Evolutionary conservation across 2,888 invertebrate species (phyloP), one percentile per base, ranked within the genome.

Genomic region (Nezara viridula): DNA sequence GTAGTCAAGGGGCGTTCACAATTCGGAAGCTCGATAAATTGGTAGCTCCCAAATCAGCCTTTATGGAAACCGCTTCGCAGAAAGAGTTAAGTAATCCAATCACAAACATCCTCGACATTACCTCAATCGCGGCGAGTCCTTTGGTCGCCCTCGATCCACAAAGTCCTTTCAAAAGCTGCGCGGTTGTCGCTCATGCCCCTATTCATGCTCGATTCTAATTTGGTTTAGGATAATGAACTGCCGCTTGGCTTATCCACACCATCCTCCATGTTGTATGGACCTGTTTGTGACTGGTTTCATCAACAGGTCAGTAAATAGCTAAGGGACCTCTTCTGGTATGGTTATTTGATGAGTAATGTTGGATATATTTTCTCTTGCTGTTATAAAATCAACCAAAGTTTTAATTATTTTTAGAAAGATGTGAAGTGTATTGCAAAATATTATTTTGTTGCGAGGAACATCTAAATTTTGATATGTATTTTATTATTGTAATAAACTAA

Each of bases 11-110:
- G 37, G 32, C 19, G 66, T 21, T 21, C 19, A 73, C 66, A 37
- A 73, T 73, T 37, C 66, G 37, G 37, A 73, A 73, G 66, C 66
- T 21, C 66, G 66, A 37, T 37, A 73, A 73, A 73, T 73, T 37
- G 66, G 32, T 27, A 60, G 27, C 60, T 27, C 27, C 27, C 27
- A 27, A 60, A 60, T 21, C 66, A 0, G 32, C 5, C 32, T 73
- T 73, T 73, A 60, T 60, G 27, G 60, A 60, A 60, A 2, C 12
- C 60, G 27, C n/a, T 7, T n/a, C 1, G n/a, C 32, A 73, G 66
- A 73, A 37, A 73, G 66, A 37, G 66, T 73, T 73, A 73, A 73
- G 66, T 73, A 73, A 73, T 73, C 66, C 37, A 73, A 73, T 73
- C 32, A 73, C 32, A 73, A 73, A 73, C 21, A 73, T 73, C 66